Evolutionary conservation across 2,888 invertebrate genomes (phyloP), one percentile per base, ranked within the genome.

Genomic region (Daptonema setosum): DNA sequence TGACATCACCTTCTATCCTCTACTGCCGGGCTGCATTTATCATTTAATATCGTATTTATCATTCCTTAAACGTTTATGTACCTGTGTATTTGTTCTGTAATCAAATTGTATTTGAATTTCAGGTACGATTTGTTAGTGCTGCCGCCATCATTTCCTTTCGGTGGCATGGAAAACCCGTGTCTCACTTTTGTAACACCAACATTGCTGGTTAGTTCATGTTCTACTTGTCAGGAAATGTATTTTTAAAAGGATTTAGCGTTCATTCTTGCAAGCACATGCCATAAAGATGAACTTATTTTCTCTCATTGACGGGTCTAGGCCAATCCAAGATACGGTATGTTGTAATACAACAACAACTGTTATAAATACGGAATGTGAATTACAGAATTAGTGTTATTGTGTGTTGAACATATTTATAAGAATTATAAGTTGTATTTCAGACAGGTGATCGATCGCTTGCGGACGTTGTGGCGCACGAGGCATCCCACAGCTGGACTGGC

Each of bases 111-210:
- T n/a, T n/a, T n/a, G n/a, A n/a, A n/a, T n/a, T n/a, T n/a, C n/a
- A n/a, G 67, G 54, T 93, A 90, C 71, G 90, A 91, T 73, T 63
- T 78, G 55, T 74, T 91, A 35, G 83, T 91, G 30, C 77, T 91
- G 66, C 91, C 91, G 0, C 87, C 90, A 0, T 83, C 83, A 61
- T 91, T 91, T 75, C 87, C 90, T 0, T 88, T 81, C 69, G 90
- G 90, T 1, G 90, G 90, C 25, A 91, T 91, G 90, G 91, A 91
- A 73, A 91, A 91, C 75, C 90, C 91, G 0, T 88, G 88, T 70
- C 73, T 91, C 50, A 91, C 90, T 0, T 91, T 91, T 73, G 83
- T 88, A 2, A 90, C 90, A 0, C 91, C 91, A 3, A 88, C 90
- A 0, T 60, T 65, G 35, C 47, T 63, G 20, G 55, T 55, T n/a